These are phyloP conservation scores for Elysia chlorotica DNA, from an alignment of 1,140 invertebrate genomes.

Conservation along the genomic window DNA sequence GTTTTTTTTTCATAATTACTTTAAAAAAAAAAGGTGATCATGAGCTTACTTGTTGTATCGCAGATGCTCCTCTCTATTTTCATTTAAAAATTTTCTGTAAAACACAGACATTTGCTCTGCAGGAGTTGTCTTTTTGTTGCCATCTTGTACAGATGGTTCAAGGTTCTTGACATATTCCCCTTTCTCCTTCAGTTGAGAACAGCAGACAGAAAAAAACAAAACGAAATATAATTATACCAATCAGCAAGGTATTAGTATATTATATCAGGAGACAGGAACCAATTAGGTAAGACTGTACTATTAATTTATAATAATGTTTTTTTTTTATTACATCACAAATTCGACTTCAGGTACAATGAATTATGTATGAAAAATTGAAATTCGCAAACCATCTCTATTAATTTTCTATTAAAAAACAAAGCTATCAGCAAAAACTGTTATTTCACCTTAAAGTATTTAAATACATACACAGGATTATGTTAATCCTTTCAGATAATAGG, in stretches of 20 bases:
- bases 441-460: too few species aligned
- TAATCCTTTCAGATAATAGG: too few species aligned
- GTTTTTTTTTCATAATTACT: neutral
- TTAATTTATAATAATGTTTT: too few species aligned
- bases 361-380: too few species aligned
- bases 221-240: neutral
- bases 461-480: too few species aligned
- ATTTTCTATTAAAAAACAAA: too few species aligned
- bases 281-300: too few species aligned
- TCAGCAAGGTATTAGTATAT: neutral
- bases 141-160: neutral
- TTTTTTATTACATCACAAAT: too few species aligned
- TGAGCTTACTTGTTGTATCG: slow-evolving; percentile 50
- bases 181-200: slow-evolving; percentile 52
- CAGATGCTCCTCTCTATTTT: slow-evolving; percentile 43
- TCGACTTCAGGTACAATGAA: too few species aligned
- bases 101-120: slow-evolving; percentile 86
- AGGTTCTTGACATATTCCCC: slow-evolving; percentile 9
- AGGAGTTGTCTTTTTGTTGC: slow-evolving; percentile 47
- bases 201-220: slow-evolving; percentile 22
- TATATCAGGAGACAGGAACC: neutral
- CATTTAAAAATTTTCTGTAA: slow-evolving; percentile 74
- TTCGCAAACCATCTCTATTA: too few species aligned
- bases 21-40: neutral
- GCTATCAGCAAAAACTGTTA: too few species aligned